phyloP scores from a whole-genome alignment of 2,888 invertebrate genomes.

The Laothoe populi region DNA sequence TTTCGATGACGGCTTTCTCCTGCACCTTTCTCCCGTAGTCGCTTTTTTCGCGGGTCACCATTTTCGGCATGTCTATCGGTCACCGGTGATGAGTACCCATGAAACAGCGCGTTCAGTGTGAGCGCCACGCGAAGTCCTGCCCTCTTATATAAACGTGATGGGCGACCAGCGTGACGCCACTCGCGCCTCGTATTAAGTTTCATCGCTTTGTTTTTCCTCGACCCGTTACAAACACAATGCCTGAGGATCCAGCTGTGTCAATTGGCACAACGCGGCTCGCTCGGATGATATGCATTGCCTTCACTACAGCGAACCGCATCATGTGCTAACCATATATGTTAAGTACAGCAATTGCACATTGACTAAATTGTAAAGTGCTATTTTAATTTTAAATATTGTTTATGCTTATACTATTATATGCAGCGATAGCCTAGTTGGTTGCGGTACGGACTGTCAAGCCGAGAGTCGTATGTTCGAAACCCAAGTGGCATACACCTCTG shows the following conservation, averaged over 20 bases:
- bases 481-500: no score
- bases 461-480: no score
- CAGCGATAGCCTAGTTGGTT: no score
- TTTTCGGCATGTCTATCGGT: constrained; percentile 51
- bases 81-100: constrained; percentile 45
- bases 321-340: neutral
- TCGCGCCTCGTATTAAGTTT: constrained; percentile 35
- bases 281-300: neutral
- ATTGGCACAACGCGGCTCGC: constrained; percentile 5
- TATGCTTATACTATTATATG: no score
- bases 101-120: constrained; percentile 39
- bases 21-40: constrained; percentile 63
- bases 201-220: constrained; percentile 37
- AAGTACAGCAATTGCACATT: no score
- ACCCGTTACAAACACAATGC: constrained; percentile 34
- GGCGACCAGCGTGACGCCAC: constrained; percentile 41
- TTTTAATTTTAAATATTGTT: no score
- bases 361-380: no score
- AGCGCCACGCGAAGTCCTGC: constrained; percentile 34
- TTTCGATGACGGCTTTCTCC: constrained; percentile 63
- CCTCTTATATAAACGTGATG: constrained; percentile 45
- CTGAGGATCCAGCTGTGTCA: neutral
- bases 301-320: neutral
- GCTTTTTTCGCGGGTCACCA: constrained; percentile 60
- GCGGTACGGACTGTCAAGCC: no score